Base-by-base conservation (phyloP, 2,888 invertebrate genomes). In the Cephalotes varians region DNA sequence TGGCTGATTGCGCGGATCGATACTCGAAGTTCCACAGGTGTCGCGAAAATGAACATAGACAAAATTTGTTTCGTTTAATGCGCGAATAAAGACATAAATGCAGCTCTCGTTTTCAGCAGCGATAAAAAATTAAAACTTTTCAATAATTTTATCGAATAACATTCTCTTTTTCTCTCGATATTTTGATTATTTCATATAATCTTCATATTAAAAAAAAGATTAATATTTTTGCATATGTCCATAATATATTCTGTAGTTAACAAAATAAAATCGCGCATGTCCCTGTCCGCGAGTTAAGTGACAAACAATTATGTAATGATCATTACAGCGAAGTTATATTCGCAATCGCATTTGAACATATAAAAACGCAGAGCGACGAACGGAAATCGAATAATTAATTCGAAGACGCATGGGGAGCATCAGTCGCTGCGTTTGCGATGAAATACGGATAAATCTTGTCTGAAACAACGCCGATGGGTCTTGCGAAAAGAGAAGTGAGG, bases 401-500 rank as follows among this genome's bases (percentile, higher is more conserved):
- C 56, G 71, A 79, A 79, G 77, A 79, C 71, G 34, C 69, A 56
- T 31, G 64, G 58, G n/a, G 77, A 31, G 76, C 47, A 56, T 34
- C 62, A 72, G 62, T 58, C 71, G 10, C 12, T 51, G 65, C 40
- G 65, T 28, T 65, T 79, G 72, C 76, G 79, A 82, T 67, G 67
- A 85, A 83, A 85, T 85, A 85, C 79, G 81, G 85, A 83, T 84
- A 85, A 85, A 87, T 82, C 89, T 87, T 72, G 85, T 82, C 87
- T 85, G 83, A 85, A 88, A 82, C 82, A 77, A 87, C 80, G 82
- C 79, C 60, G 86, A 86, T 65, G 87, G 65, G 82, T 72, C 80
- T 73, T 73, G 73, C 60, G 73, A 47, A 44, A 44, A 77, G 56
- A 47, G 77, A 51, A 73, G 49, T 34, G 21, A 40, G 37, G 40